phyloP scores from a whole-genome alignment of 2,888 invertebrate species.

The Prosapia bicincta region DNA sequence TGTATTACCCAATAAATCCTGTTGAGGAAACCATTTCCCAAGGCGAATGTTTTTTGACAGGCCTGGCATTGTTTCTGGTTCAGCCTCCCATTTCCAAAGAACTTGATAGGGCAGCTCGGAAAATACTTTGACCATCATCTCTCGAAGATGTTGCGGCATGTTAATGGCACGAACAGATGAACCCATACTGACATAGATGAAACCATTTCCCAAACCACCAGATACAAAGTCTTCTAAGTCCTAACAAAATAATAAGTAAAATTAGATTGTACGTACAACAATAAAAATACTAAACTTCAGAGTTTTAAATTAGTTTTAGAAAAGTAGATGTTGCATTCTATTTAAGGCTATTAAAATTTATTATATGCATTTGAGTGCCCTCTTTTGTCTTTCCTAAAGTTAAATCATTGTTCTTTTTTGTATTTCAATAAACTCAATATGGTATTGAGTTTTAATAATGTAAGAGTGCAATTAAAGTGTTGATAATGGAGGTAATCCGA shows the following conservation, averaged over 20 bases:
- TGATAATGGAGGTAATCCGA: no score
- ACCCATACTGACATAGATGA: conserved; percentile 83
- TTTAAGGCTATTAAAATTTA: no score
- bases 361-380: no score
- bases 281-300: no score
- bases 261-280: no score
- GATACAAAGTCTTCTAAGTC: conserved; percentile 69
- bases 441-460: no score
- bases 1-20: conserved; percentile 54
- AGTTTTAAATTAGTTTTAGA: no score
- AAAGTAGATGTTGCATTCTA: no score
- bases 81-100: conserved; percentile 78
- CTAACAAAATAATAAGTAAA: conserved; percentile 43
- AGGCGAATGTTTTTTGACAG: conserved; percentile 70
- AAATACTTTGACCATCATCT: conserved; percentile 68
- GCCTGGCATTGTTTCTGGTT: conserved; percentile 63
- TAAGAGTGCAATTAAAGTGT: no score
- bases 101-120: conserved; percentile 74
- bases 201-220: conserved; percentile 62
- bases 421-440: no score
- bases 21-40: conserved; percentile 64
- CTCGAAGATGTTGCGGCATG: conserved; percentile 71
- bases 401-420: no score
- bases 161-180: conserved; percentile 76
- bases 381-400: no score